Evolutionary conservation across 1,140 invertebrate species (phyloP), one percentile per base, ranked within the genome.

Genomic region (Cardiocondyla obscurior): DNA sequence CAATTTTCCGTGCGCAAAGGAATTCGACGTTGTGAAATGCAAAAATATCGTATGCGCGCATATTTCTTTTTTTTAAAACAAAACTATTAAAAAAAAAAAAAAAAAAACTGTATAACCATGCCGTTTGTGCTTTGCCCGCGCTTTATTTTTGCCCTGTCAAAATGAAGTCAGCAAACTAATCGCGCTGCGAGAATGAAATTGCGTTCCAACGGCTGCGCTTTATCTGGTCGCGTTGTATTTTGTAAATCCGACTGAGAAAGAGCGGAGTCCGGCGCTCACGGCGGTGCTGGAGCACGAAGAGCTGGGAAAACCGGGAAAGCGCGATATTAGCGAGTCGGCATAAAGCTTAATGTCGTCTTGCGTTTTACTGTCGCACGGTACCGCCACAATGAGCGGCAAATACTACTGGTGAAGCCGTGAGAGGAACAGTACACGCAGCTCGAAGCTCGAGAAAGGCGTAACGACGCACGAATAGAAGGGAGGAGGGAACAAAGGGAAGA

Each of bases 321-420:
- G 53, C 70, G 30, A 49, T 69, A 83, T 81, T 60, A 60, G 82
- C 74, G 51, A 65, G 73, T 49, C 64, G 42, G 39, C 76, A 67
- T 65, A 62, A 70, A 77, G 82, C 64, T 79, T 79, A 58, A 81
- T 39, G 74, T 39, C 74, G 73, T 57, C 72, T 69, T 69, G 19
- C 82, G 62, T 79, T 83, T 58, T 79, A 79, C 70, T 33, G 49
- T 16, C 69, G 42, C 10, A 42, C 46, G 30, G 19, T 33, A 72
- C 22, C 58, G 46, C 49, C 44, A 44, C 84, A 76, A 77, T 33
- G 65, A 70, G 33, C 28, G 19, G 42, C 58, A 30, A 69, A 42
- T 62, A 42, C 19, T 33, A 57, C 28, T 36, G 28, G 25, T 1
- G 30, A 0, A 2, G 3, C 1, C 7, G 28, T 28, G n/a, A 74